Evolutionary conservation across 2,113 vertebrate genomes (phyloP).

Genomic region (Polyodon spathula): DNA sequence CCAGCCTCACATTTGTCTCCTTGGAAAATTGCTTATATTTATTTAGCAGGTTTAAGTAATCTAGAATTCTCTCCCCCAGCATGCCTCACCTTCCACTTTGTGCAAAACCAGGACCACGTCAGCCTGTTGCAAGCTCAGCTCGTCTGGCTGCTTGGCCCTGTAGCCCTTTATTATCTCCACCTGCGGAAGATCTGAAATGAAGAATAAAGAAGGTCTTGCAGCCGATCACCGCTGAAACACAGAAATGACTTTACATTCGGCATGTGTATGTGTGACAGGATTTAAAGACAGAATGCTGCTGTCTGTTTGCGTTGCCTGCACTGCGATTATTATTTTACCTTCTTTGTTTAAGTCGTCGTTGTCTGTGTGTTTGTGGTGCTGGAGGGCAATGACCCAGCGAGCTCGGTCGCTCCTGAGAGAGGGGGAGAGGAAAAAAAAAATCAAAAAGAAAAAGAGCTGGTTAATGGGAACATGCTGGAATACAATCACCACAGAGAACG

Average conservation of each 20-base stretch:
- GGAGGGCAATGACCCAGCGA: conserved; percentile 74
- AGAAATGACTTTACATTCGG: neutral
- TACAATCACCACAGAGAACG: too few species aligned
- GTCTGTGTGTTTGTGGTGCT: conserved; percentile 41
- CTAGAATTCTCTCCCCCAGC: neutral
- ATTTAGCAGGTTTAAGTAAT: neutral
- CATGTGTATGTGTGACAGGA: too few species aligned
- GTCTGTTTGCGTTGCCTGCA: too few species aligned
- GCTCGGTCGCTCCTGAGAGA: conserved; percentile 74
- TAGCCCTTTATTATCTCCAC: conserved; percentile 76
- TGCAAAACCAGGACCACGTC: conserved; percentile 75
- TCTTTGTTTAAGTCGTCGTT: conserved; percentile 44
- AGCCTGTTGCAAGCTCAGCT: conserved; percentile 75
- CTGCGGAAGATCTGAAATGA: conserved; percentile 64
- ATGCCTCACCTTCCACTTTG: conserved; percentile 67
- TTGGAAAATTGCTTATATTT: too few species aligned
- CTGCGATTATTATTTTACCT: too few species aligned
- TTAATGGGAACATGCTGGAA: too few species aligned
- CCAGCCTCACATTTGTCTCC: too few species aligned
- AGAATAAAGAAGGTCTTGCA: neutral
- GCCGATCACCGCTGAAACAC: neutral
- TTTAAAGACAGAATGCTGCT: too few species aligned
- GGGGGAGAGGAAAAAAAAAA: conserved; percentile 16
- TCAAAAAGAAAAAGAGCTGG: neutral
- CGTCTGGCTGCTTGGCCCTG: conserved; percentile 72